phyloP scores from a whole-genome alignment of 2,797 vertebrate genomes.

The Pseudopleuronectes americanus region DNA sequence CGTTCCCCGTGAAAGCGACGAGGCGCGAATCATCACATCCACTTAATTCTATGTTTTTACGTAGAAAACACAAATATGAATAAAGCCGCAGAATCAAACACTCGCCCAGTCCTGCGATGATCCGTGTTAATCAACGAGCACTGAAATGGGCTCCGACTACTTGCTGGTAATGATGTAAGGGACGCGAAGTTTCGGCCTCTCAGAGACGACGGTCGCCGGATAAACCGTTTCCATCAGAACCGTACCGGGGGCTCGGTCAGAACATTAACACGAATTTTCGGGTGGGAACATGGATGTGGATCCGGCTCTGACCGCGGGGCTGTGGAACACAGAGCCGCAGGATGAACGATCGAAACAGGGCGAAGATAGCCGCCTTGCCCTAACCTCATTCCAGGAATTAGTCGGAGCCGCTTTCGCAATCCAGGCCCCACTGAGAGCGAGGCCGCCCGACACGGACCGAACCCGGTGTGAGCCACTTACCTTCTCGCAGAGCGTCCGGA shows the following conservation, averaged over 20 bases:
- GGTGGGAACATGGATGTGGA: accelerated
- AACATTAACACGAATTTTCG: accelerated
- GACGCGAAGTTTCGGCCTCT: constrained; percentile 35
- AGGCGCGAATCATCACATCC: constrained; percentile 19
- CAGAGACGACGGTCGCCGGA: background rate
- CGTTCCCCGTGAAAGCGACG: constrained; percentile 29
- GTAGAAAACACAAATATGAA: no score
- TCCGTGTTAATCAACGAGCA: background rate
- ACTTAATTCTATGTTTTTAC: no score
- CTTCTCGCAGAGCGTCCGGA: constrained; percentile 97
- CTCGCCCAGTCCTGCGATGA: no score
- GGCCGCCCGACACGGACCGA: background rate
- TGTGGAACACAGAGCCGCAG: accelerated
- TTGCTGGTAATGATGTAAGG: constrained; percentile 15
- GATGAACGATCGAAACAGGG: constrained; percentile 16
- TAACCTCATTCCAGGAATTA: constrained; percentile 58
- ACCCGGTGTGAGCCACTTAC: constrained; percentile 69
- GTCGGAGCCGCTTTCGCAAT: constrained; percentile 45
- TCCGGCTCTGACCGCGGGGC: accelerated
- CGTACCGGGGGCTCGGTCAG: accelerated
- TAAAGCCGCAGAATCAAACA: background rate
- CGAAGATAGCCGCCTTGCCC: constrained; percentile 25
- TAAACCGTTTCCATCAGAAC: accelerated
- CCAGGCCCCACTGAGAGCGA: constrained; percentile 47
- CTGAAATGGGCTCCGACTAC: constrained; percentile 44